phyloP scores from a whole-genome alignment of 2,888 invertebrate genomes.

The Hybos culiciformis region DNA sequence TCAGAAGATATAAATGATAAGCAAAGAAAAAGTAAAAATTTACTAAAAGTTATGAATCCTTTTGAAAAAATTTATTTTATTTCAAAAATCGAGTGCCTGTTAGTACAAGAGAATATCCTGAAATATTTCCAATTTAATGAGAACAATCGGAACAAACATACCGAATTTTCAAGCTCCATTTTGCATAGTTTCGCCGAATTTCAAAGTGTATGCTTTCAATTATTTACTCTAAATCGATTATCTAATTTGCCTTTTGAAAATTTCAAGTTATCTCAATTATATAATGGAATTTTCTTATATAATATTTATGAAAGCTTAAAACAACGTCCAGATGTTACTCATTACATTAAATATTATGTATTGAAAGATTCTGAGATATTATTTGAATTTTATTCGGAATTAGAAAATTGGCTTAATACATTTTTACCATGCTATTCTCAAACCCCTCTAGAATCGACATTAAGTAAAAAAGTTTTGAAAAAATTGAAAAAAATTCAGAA shows the following conservation, averaged over 20 bases:
- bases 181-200: conserved; percentile 33
- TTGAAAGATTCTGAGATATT: conserved; percentile 27
- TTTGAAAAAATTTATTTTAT: conserved; percentile 23
- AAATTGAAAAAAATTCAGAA: too few species aligned
- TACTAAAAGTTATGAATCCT: conserved; percentile 17
- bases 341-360: conserved; percentile 41
- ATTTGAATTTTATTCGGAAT: conserved; percentile 27
- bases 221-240: conserved; percentile 44
- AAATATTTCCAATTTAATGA: conserved; percentile 33
- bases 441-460: too few species aligned
- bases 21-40: conserved; percentile 14
- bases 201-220: conserved; percentile 30
- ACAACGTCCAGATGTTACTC: conserved; percentile 39
- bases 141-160: conserved; percentile 30
- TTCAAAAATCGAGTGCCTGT: conserved; percentile 27
- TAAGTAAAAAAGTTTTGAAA: not conserved
- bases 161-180: conserved; percentile 25
- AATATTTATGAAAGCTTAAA: conserved; percentile 52
- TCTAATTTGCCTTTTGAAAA: conserved; percentile 44
- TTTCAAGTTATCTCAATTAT: conserved; percentile 47
- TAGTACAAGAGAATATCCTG: conserved; percentile 26
- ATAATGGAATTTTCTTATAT: conserved; percentile 63
- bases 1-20: conserved; percentile 16
- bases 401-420: not conserved
- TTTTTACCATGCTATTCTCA: too few species aligned